Evolutionary conservation across 2,113 vertebrate genomes (phyloP).

Genomic region (Rhinoderma darwinii): DNA sequence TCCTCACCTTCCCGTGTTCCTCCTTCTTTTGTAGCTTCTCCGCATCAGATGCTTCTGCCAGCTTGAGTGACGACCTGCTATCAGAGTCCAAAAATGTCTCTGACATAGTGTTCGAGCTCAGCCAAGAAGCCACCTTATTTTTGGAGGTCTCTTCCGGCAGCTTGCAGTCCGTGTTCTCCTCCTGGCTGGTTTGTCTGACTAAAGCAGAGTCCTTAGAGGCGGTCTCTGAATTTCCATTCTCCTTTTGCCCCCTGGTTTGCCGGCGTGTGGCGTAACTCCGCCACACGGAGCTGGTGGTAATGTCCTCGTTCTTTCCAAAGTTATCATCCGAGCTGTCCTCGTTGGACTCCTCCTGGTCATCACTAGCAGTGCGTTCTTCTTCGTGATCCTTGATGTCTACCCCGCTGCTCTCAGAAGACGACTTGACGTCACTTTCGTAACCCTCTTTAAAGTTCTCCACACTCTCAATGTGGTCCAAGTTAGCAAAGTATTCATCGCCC

Average conservation of each 20-base stretch:
- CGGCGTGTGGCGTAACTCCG: conserved; percentile 94
- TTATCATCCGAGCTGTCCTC: conserved; percentile 96
- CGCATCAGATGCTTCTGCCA: conserved; percentile 60
- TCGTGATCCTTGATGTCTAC: conserved; percentile 86
- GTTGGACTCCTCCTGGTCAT: conserved; percentile 89
- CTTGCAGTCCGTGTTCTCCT: conserved; percentile 72
- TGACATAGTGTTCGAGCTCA: conserved; percentile 77
- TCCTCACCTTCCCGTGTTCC: conserved; percentile 10
- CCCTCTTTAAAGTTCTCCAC: conserved; percentile 99
- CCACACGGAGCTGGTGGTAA: conserved; percentile 87
- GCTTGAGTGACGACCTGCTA: conserved; percentile 68
- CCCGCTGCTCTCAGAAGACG: conserved; percentile 93
- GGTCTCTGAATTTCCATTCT: conserved; percentile 74
- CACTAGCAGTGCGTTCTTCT: conserved; percentile 83
- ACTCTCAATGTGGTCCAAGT: conserved; percentile 97
- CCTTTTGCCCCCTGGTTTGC: conserved; percentile 89
- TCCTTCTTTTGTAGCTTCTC: conserved; percentile 66
- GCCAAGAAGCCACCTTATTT: conserved; percentile 94
- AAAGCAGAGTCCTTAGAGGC: conserved; percentile 82
- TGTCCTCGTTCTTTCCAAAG: conserved; percentile 90
- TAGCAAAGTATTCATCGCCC: conserved; percentile 97
- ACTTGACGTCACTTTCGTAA: conserved; percentile 93
- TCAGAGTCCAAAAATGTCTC: conserved; percentile 69
- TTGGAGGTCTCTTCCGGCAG: conserved; percentile 89
- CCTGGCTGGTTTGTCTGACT: conserved; percentile 61